Percentiles rank a stretch among this genome's conserved stretches.
Evolutionary conservation across 1,140 invertebrate species (phyloP).

Genomic region (Drosophila bifasciata): DNA sequence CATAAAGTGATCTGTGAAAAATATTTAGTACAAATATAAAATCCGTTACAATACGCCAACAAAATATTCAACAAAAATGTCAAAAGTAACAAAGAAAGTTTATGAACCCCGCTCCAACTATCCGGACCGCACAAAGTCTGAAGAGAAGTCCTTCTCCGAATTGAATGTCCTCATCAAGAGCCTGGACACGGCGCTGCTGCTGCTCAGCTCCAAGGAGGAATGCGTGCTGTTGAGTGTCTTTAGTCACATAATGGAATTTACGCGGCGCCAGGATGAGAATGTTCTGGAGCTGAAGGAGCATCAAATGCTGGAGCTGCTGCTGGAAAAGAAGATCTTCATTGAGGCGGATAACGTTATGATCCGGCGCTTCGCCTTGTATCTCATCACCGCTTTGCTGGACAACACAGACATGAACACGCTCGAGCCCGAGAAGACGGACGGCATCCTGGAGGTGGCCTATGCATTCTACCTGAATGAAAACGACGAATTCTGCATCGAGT

Average conservation of each 20-base stretch:
- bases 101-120: constrained; percentile 61
- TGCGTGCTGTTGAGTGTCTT: constrained; percentile 56
- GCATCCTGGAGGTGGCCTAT: constrained; percentile 43
- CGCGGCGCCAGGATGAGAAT: constrained; percentile 60
- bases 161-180: constrained; percentile 56
- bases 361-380: constrained; percentile 63
- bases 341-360: constrained; percentile 49
- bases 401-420: constrained; percentile 56
- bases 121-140: constrained; percentile 60
- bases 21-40: neutral
- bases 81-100: constrained; percentile 55
- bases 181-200: constrained; percentile 57
- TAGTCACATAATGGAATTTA: constrained; percentile 68
- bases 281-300: constrained; percentile 52
- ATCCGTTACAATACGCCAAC: neutral
- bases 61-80: constrained; percentile 47
- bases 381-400: constrained; percentile 61
- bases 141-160: constrained; percentile 53
- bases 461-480: constrained; percentile 53
- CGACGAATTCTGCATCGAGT: constrained; percentile 75
- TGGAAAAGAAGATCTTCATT: constrained; percentile 65
- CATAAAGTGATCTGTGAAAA: no score
- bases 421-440: constrained; percentile 38
- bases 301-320: constrained; percentile 51
- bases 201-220: constrained; percentile 69